phyloP scores from a whole-genome alignment of 2,113 vertebrate genomes.

The Cyprinodon variegatus region DNA sequence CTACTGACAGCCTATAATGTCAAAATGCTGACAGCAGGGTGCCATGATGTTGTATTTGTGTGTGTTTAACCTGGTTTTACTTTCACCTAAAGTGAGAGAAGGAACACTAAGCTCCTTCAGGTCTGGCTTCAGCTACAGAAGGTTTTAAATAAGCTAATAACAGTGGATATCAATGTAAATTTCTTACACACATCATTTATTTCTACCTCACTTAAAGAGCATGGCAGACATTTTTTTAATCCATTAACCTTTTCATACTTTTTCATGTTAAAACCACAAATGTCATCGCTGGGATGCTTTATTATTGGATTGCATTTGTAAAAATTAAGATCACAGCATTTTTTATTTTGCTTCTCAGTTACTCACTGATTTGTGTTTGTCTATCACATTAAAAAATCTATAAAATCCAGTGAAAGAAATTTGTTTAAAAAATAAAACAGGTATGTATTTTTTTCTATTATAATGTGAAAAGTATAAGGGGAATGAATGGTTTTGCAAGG shows the following conservation, averaged over 20 bases:
- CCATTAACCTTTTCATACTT: background rate
- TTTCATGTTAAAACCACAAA: background rate
- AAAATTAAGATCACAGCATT: background rate
- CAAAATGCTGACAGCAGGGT: conserved; percentile 64
- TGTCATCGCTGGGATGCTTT: background rate
- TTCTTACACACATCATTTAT: background rate
- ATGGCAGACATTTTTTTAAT: background rate
- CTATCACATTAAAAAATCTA: background rate
- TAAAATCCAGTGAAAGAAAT: background rate
- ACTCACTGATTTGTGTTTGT: background rate
- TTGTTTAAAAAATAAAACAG: background rate
- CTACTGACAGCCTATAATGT: conserved; percentile 77
- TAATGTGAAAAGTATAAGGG: background rate
- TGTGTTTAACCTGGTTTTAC: conserved; percentile 42
- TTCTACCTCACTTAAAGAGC: background rate
- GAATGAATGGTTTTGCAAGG: background rate
- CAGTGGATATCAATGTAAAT: background rate
- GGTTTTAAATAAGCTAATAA: background rate
- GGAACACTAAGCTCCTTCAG: conserved; percentile 27
- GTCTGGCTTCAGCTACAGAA: background rate
- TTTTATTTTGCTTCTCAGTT: background rate
- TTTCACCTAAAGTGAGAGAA: conserved; percentile 22
- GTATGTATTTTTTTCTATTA: background rate
- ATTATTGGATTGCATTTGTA: background rate
- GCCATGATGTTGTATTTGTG: conserved; percentile 30